Percentiles rank a stretch among this genome's conserved stretches.
Evolutionary conservation across 2,797 vertebrate species (phyloP).

Genomic region (Artibeus lituratus): DNA sequence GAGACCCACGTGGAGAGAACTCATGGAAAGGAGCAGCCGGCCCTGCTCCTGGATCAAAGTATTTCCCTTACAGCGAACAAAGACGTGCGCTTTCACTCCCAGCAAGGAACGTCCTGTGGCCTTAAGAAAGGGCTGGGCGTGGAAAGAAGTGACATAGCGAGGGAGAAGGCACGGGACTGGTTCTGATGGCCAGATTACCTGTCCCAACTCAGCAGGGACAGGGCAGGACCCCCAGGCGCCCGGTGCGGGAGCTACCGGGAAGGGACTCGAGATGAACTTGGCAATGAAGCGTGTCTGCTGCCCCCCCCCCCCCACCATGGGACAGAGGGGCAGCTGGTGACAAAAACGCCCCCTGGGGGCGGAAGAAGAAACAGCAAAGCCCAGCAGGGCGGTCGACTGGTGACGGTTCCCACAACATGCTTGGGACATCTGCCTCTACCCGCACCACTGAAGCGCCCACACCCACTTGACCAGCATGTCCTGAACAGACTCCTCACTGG

Average conservation of each 20-base stretch:
- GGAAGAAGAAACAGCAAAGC: background rate
- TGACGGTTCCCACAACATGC: fast-evolving
- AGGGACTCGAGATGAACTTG: fast-evolving
- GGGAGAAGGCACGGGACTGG: fast-evolving
- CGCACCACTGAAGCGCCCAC: fast-evolving
- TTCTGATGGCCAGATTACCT: fast-evolving
- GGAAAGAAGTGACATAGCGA: background rate
- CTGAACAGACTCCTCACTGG: fast-evolving
- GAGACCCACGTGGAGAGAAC: background rate
- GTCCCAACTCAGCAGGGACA: background rate
- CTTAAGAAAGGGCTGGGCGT: background rate
- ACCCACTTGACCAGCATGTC: fast-evolving
- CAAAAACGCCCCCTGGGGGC: fast-evolving
- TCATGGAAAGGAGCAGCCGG: too few relatives aligned
- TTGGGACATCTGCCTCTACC: background rate
- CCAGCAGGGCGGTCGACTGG: fast-evolving
- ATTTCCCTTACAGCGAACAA: background rate
- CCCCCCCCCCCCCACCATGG: fast-evolving
- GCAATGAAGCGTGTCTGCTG: fast-evolving
- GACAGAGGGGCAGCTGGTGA: fast-evolving
- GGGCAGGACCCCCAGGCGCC: fast-evolving
- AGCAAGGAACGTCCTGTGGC: background rate
- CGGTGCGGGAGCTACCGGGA: fast-evolving
- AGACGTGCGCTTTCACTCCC: fast-evolving
- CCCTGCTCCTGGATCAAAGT: background rate